Evolutionary conservation across 2,113 vertebrate genomes (phyloP).

Genomic region (Thinocorus orbignyianus): DNA sequence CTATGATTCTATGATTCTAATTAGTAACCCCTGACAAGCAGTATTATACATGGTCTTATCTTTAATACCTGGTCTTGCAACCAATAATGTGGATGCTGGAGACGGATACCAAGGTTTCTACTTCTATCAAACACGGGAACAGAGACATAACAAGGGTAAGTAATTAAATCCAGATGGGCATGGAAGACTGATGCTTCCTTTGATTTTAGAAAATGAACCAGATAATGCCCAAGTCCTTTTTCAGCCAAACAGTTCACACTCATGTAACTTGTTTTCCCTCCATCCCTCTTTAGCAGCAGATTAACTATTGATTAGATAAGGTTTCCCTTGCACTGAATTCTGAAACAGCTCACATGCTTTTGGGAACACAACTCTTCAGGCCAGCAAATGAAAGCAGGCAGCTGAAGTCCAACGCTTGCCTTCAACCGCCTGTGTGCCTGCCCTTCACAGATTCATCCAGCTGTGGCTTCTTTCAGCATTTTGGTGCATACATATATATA

Average conservation of each 20-base stretch:
- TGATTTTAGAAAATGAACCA: slow-evolving; percentile 31
- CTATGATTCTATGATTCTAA: too few relatives aligned
- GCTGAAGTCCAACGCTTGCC: not conserved
- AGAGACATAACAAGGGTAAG: not conserved
- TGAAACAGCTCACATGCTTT: not conserved
- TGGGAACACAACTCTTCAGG: not conserved
- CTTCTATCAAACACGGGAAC: not conserved
- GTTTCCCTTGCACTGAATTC: not conserved
- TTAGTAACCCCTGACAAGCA: not conserved
- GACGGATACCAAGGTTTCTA: not conserved
- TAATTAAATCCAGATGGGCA: not conserved
- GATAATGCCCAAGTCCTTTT: slow-evolving; percentile 4
- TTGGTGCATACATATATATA: not conserved
- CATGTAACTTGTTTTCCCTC: not conserved
- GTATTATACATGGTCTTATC: not conserved
- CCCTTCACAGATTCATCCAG: not conserved
- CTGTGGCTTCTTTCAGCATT: not conserved
- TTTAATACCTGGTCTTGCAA: not conserved
- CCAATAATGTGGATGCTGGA: not conserved
- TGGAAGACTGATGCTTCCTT: not conserved
- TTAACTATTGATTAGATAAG: slow-evolving; percentile 19
- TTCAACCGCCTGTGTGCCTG: not conserved
- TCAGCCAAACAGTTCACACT: not conserved
- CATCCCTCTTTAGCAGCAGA: not conserved
- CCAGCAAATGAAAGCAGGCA: not conserved